phyloP scores from a whole-genome alignment of 2,888 invertebrate genomes.

The Polyommatus iphigenia region DNA sequence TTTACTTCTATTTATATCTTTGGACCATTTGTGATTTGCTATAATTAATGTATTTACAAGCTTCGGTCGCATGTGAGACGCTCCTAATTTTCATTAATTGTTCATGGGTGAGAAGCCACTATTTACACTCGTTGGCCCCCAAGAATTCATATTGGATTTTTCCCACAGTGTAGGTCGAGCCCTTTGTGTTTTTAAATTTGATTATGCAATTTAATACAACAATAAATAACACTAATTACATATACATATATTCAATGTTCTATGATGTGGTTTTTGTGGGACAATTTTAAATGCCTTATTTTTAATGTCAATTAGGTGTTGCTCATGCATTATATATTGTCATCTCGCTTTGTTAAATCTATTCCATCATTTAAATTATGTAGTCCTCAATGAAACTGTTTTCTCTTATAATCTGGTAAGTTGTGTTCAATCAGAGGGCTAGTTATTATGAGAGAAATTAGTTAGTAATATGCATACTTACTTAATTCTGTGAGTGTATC shows the following conservation, averaged over 20 bases:
- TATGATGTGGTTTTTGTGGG: not conserved
- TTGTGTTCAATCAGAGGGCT: not conserved
- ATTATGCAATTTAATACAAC: conserved; percentile 27
- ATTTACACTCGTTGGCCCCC: conserved; percentile 38
- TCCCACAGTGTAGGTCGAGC: conserved; percentile 33
- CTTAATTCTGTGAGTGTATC: not conserved
- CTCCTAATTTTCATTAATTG: conserved; percentile 16
- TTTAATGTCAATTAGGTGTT: not conserved
- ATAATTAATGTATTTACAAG: conserved; percentile 44
- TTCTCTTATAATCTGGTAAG: not conserved
- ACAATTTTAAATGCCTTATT: not conserved
- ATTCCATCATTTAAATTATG: not conserved
- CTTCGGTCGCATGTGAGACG: conserved; percentile 35
- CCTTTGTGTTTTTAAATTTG: conserved; percentile 33
- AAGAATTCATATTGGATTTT: conserved; percentile 36
- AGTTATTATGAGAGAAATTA: not conserved
- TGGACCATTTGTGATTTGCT: conserved; percentile 54
- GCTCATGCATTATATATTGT: not conserved
- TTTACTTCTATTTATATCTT: conserved; percentile 71
- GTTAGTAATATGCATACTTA: not conserved
- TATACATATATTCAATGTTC: not conserved
- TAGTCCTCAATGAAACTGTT: not conserved
- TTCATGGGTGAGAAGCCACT: conserved; percentile 35
- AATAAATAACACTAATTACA: conserved; percentile 9
- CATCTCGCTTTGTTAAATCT: not conserved